Conservation (phyloP, 2,797 vertebrate species). For the Momotus momota region DNA sequence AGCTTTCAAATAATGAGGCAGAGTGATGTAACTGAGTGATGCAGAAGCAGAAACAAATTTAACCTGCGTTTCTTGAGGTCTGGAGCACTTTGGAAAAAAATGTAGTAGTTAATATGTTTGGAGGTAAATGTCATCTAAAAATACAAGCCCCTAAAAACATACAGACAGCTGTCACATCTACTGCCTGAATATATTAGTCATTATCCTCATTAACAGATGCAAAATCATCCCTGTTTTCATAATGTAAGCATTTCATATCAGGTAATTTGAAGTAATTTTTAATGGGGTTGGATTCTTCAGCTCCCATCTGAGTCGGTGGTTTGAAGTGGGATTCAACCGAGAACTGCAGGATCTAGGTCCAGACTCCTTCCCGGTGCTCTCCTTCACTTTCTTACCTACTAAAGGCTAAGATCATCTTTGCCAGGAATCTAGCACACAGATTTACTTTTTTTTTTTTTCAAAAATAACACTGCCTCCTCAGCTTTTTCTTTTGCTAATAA, state of each 20-base stretch:
- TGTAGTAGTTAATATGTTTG: slow-evolving; percentile 68
- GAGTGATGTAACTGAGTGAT: slow-evolving; percentile 68
- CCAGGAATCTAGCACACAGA: background rate
- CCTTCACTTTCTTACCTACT: slow-evolving; percentile 1
- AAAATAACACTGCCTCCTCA: background rate
- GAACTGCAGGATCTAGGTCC: background rate
- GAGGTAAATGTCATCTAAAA: slow-evolving; percentile 79
- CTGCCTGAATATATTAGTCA: slow-evolving; percentile 78
- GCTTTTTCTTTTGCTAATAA: background rate
- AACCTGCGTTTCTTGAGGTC: slow-evolving; percentile 59
- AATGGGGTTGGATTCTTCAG: slow-evolving; percentile 47
- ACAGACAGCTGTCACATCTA: slow-evolving; percentile 80
- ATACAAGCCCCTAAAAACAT: slow-evolving; percentile 75
- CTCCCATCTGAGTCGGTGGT: slow-evolving; percentile 21
- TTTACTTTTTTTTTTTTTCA: background rate
- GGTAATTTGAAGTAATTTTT: slow-evolving; percentile 74
- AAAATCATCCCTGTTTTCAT: slow-evolving; percentile 75
- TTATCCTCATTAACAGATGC: slow-evolving; percentile 77
- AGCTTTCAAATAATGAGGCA: slow-evolving; percentile 66
- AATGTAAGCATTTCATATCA: slow-evolving; percentile 71
- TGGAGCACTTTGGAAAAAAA: slow-evolving; percentile 63
- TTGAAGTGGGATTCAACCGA: background rate
- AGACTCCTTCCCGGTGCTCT: background rate
- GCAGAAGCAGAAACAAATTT: slow-evolving; percentile 59
- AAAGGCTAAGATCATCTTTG: background rate